Evolutionary conservation across 2,888 invertebrate species (phyloP).

Genomic region (Pollenia griseotomentosa): DNA sequence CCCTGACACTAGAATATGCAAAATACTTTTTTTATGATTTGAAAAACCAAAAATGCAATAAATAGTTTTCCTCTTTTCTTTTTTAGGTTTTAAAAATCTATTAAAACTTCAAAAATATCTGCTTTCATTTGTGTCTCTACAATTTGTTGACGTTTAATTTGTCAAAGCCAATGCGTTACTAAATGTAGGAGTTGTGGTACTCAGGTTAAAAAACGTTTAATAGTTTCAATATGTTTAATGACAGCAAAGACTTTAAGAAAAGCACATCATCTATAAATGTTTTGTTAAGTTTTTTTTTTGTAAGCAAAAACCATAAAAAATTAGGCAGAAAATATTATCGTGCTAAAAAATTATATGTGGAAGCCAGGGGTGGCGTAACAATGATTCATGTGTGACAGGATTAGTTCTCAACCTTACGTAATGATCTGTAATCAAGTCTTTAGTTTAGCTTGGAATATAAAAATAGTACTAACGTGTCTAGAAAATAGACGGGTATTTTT

Average conservation of each 20-base stretch:
- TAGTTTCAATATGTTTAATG: constrained; percentile 82
- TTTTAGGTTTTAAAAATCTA: constrained; percentile 42
- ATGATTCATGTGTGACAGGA: too few relatives aligned
- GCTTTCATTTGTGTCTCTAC: constrained; percentile 18
- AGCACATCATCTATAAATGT: constrained; percentile 41
- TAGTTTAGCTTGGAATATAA: too few relatives aligned
- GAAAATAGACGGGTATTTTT: too few relatives aligned
- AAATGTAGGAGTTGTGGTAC: constrained; percentile 34
- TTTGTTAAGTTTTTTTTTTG: constrained; percentile 45
- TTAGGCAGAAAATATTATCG: constrained; percentile 69
- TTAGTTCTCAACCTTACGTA: not conserved
- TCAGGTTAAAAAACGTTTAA: constrained; percentile 81
- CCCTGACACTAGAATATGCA: not conserved
- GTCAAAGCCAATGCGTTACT: not conserved
- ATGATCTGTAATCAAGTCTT: not conserved
- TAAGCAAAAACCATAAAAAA: constrained; percentile 55
- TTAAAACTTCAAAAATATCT: constrained; percentile 43
- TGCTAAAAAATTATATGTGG: constrained; percentile 43
- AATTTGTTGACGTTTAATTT: constrained; percentile 44
- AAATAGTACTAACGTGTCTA: too few relatives aligned
- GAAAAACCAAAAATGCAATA: constrained; percentile 20
- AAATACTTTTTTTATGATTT: constrained; percentile 3
- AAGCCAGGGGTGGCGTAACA: constrained; percentile 12
- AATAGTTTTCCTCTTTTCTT: constrained; percentile 12
- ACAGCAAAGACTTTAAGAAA: constrained; percentile 35